phyloP scores from a whole-genome alignment of 2,113 vertebrate genomes.

The Rhinogobius similis region DNA sequence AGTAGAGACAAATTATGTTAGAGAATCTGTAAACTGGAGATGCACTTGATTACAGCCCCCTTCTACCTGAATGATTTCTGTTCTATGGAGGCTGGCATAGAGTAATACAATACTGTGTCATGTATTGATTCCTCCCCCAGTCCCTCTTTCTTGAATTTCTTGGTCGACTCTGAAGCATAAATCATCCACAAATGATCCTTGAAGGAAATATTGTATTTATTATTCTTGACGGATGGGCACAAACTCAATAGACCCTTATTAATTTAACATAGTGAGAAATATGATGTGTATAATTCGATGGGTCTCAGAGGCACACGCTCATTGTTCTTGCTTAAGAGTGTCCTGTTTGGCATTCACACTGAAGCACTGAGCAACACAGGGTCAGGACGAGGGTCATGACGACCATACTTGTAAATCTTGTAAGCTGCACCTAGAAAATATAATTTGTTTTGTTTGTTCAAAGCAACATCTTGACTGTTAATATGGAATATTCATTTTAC shows the following conservation, averaged over 20 bases:
- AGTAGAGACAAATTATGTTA: conserved; percentile 30
- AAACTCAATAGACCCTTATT: conserved; percentile 78
- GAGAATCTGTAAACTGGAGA: conserved; percentile 32
- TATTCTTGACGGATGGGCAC: conserved; percentile 75
- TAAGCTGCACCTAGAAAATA: conserved; percentile 22
- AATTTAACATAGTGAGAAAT: conserved; percentile 77
- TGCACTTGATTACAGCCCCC: conserved; percentile 40
- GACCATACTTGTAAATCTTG: conserved; percentile 38
- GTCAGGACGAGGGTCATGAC: conserved; percentile 45
- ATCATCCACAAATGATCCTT: conserved; percentile 73
- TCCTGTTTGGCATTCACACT: conserved; percentile 59
- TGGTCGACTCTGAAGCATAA: conserved; percentile 66
- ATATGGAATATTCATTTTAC: background rate
- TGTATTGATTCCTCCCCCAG: conserved; percentile 68
- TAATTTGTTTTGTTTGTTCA: conserved; percentile 8
- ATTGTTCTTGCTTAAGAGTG: conserved; percentile 56
- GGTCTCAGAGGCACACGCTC: conserved; percentile 52
- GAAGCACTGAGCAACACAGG: conserved; percentile 31
- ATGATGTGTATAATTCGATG: conserved; percentile 69
- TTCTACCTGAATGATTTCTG: conserved; percentile 75
- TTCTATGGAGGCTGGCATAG: conserved; percentile 65
- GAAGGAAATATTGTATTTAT: conserved; percentile 77
- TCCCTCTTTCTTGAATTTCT: conserved; percentile 69
- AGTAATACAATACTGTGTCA: conserved; percentile 73
- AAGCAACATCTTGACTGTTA: background rate